Percentiles rank a stretch among this genome's conserved stretches.
Evolutionary conservation across 2,797 vertebrate species (phyloP).

Genomic region (Neosalanx taihuensis): DNA sequence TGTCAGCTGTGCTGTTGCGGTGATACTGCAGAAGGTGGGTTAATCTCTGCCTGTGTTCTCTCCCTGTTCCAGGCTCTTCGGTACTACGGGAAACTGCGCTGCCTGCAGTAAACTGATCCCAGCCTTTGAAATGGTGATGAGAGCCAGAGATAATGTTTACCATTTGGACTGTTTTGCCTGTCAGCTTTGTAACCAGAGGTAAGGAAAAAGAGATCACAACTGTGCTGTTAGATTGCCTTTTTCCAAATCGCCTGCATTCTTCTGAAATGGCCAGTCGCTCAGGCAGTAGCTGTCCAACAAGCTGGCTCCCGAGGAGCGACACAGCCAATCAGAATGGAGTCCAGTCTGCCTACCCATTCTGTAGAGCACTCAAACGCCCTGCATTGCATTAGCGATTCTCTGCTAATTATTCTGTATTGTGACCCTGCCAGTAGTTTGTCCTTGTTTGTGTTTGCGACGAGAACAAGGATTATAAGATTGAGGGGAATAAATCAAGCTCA

Average conservation of each 20-base stretch:
- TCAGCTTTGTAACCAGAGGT: conserved; percentile 99
- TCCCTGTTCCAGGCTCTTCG: conserved; percentile 92
- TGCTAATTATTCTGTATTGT: conserved; percentile 52
- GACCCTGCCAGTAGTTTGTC: conserved; percentile 47
- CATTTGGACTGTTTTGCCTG: conserved; percentile 99
- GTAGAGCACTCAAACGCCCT: conserved; percentile 12
- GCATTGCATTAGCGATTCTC: conserved; percentile 42
- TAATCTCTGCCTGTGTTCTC: conserved; percentile 61
- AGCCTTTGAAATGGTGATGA: conserved; percentile 99
- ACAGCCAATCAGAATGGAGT: conserved; percentile 22
- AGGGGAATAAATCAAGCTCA: conserved; percentile 53
- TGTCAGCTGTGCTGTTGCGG: conserved; percentile 54
- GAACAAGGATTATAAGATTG: conserved; percentile 55
- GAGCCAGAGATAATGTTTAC: conserved; percentile 99
- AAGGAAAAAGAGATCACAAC: conserved; percentile 68
- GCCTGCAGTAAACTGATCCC: conserved; percentile 99
- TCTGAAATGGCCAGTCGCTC: conserved; percentile 51
- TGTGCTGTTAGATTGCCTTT: conserved; percentile 45
- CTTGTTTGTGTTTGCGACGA: conserved; percentile 50
- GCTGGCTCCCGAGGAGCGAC: conserved; percentile 18
- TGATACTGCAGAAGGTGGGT: conserved; percentile 62
- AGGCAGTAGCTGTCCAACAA: conserved; percentile 37
- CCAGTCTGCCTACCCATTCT: conserved; percentile 7
- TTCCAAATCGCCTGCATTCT: conserved; percentile 35
- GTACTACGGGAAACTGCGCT: conserved; percentile 98